phyloP scores from a whole-genome alignment of 1,140 invertebrate species.

The Zaprionus taronus region DNA sequence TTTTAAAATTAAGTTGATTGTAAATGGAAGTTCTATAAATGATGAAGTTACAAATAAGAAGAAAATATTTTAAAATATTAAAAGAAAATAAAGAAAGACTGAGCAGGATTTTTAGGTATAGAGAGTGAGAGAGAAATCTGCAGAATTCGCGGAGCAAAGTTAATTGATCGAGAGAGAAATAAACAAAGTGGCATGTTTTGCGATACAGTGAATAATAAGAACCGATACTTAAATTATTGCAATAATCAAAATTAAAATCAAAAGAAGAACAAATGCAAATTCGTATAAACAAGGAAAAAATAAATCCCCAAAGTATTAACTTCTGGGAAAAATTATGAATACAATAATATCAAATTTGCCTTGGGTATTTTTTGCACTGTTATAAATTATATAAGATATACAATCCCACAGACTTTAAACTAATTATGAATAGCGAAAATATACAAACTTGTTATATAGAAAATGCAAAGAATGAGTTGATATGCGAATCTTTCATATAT shows the following conservation, averaged over 20 bases:
- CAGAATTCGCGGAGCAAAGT: neutral
- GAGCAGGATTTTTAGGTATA: no score
- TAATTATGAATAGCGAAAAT: neutral
- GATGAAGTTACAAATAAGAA: neutral
- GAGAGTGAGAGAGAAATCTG: neutral
- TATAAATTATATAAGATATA: neutral
- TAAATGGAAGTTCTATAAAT: no score
- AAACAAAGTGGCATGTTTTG: neutral
- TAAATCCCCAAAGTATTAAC: neutral
- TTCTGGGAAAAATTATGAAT: neutral
- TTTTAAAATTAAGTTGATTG: no score
- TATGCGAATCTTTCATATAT: neutral
- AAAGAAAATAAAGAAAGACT: no score
- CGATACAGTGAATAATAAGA: neutral
- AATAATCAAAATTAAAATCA: neutral
- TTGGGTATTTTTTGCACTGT: neutral
- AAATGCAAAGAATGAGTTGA: neutral
- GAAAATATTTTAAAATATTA: neutral
- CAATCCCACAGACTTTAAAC: neutral
- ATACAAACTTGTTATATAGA: conserved; percentile 2
- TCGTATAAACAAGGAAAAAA: neutral
- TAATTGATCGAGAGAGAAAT: neutral
- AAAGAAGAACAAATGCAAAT: neutral
- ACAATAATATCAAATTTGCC: neutral
- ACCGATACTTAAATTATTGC: neutral